phyloP scores from a whole-genome alignment of 2,113 vertebrate genomes.

The Pseudopodoces humilis region DNA sequence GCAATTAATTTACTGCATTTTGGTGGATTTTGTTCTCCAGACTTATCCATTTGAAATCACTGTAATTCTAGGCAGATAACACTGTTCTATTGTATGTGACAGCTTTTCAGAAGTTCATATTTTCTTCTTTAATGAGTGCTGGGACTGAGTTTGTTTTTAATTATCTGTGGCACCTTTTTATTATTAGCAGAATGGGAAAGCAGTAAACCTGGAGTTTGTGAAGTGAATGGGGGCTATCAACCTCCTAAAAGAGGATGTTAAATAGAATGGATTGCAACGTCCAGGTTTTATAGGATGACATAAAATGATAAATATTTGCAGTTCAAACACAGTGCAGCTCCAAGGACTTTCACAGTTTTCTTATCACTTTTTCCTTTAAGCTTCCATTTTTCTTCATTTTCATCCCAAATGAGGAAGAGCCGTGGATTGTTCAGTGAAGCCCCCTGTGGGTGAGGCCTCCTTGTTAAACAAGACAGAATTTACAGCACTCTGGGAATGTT shows the following conservation, averaged over 20 bases:
- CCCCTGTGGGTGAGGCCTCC: no score
- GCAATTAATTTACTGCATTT: slow-evolving; percentile 73
- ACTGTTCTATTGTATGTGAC: slow-evolving; percentile 62
- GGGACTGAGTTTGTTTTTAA: slow-evolving; percentile 69
- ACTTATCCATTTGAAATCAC: slow-evolving; percentile 63
- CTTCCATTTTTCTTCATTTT: not conserved
- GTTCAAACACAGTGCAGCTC: not conserved
- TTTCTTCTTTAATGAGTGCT: slow-evolving; percentile 58
- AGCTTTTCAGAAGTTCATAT: slow-evolving; percentile 57
- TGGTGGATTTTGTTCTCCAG: slow-evolving; percentile 45
- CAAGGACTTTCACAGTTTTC: not conserved
- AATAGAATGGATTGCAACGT: slow-evolving; percentile 24
- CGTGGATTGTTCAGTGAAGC: not conserved
- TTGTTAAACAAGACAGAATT: not conserved
- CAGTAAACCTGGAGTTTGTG: slow-evolving; percentile 43
- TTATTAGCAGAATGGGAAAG: slow-evolving; percentile 53
- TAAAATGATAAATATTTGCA: slow-evolving; percentile 6
- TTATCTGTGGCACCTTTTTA: slow-evolving; percentile 65
- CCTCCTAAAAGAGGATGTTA: slow-evolving; percentile 30
- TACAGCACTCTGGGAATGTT: not conserved
- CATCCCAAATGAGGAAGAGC: not conserved
- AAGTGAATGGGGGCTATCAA: slow-evolving; percentile 10
- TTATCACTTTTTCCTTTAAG: not conserved
- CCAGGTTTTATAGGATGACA: not conserved
- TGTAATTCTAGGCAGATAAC: slow-evolving; percentile 55